phyloP scores from a whole-genome alignment of 2,888 invertebrate genomes.

The Agrilus biguttatus region DNA sequence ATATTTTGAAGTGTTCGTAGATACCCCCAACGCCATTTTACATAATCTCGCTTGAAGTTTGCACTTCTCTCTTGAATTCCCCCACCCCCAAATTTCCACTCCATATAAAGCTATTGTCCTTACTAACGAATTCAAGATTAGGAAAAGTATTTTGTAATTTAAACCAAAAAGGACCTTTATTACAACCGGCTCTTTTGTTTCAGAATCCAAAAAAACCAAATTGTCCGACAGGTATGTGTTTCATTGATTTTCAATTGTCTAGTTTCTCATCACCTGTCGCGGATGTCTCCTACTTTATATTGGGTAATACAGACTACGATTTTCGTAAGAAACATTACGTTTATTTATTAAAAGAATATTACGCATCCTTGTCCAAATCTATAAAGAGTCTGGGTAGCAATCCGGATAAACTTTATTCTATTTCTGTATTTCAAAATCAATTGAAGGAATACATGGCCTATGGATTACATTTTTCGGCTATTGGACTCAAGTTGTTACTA shows the following conservation, averaged over 20 bases:
- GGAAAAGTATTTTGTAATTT: no score
- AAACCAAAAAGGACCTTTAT: no score
- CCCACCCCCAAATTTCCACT: no score
- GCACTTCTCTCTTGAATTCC: no score
- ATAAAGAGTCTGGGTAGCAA: constrained; percentile 12
- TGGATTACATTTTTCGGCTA: constrained; percentile 5
- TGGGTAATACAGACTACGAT: constrained; percentile 10
- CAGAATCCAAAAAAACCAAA: constrained; percentile 3
- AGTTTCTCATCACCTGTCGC: constrained; percentile 2
- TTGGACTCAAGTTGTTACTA: no score
- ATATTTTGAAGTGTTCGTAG: no score
- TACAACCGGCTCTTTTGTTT: neutral
- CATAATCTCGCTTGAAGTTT: no score
- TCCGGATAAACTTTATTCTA: constrained; percentile 14
- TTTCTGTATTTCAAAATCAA: constrained; percentile 12
- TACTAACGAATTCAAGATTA: no score
- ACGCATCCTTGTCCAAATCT: constrained; percentile 11
- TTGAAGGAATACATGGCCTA: constrained; percentile 13
- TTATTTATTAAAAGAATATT: constrained; percentile 13
- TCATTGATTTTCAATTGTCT: constrained; percentile 11
- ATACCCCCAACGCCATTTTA: no score
- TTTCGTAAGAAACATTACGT: constrained; percentile 13
- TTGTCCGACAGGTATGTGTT: constrained; percentile 8
- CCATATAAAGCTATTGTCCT: no score
- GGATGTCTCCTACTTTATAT: constrained; percentile 2